Evolutionary conservation across 1,140 invertebrate species (phyloP), one percentile per base, ranked within the genome.

Genomic region (Sarcophaga bullata): DNA sequence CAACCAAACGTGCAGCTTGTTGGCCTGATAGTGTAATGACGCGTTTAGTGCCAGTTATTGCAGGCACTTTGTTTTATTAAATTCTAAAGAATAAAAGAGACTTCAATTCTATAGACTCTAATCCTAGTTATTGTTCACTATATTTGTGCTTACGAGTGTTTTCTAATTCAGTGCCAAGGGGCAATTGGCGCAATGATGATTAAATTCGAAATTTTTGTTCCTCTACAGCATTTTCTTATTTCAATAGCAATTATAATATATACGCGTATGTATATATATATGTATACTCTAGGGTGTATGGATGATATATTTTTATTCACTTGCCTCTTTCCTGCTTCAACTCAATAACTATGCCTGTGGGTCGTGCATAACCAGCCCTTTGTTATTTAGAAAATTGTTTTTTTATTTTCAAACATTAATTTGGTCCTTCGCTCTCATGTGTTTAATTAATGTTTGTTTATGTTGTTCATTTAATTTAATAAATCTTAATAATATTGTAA

Each of bases 401-500:
- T 58, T 58, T 7, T 15, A 58, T 15, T n/a, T 15, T 13, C n/a
- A 7, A n/a, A n/a, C 54, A 13, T n/a, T 58, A 13, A n/a, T 58
- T 58, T 58, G 13, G 3, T n/a, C 6, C 54, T n/a, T 48, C 48
- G 17, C 48, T 76, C 73, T 47, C 73, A 76, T 76, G 73, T 17
- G 73, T n/a, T 76, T 48, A 76, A 76, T 49, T 46, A 17, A 48
- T 76, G 73, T 76, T 48, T 48, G 54, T 11, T 58, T 0, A 13
- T 58, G 11, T 10, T 58, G 52, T 10, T 48, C 47, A 49, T 49
- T 48, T 49, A 76, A 76, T 76, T 76, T 76, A 76, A 76, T 76
- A 76, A 76, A 76, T 76, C 73, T 76, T 76, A 76, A 76, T 76
- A 76, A 73, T 5, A 13, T 48, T 76, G 73, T 76, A 76, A 76